phyloP scores from a whole-genome alignment of 2,888 invertebrate genomes.

The Apoda limacodes region DNA sequence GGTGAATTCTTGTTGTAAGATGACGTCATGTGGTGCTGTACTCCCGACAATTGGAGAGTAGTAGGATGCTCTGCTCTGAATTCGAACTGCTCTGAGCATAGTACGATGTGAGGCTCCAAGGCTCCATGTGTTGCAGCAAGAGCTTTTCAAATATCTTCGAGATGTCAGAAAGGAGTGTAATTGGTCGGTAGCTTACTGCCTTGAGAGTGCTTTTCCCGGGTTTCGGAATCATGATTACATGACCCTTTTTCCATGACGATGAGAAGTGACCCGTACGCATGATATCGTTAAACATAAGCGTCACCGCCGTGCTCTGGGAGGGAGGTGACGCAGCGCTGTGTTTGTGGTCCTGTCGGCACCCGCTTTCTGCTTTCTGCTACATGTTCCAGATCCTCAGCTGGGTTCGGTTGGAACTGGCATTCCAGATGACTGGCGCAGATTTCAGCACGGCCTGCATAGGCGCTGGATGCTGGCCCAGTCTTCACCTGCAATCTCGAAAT shows the following conservation, averaged over 20 bases:
- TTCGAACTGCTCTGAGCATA: conserved; percentile 3
- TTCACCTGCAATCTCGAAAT: too few species aligned
- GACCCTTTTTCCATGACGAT: conserved; percentile 5
- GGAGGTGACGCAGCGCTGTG: too few species aligned
- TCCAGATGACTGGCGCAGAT: too few species aligned
- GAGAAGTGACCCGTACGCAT: conserved; percentile 8
- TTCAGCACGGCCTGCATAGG: too few species aligned
- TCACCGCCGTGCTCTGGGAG: not conserved
- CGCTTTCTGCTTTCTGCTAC: too few species aligned
- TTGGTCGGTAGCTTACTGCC: conserved; percentile 5
- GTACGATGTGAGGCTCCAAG: conserved; percentile 1
- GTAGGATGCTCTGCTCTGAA: conserved; percentile 6
- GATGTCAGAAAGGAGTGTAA: conserved; percentile 5
- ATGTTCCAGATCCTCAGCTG: too few species aligned
- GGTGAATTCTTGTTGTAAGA: not conserved
- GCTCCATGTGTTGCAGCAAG: conserved; percentile 1
- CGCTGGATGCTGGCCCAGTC: too few species aligned
- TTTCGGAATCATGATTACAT: conserved; percentile 8
- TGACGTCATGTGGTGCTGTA: not conserved
- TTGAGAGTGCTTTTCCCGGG: conserved; percentile 4
- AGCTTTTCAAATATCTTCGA: conserved; percentile 7
- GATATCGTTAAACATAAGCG: conserved; percentile 1
- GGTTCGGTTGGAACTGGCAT: too few species aligned
- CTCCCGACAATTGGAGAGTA: conserved; percentile 6
- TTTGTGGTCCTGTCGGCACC: not conserved